phyloP scores from a whole-genome alignment of 2,888 invertebrate species.

The Trissolcus brochymenae region DNA sequence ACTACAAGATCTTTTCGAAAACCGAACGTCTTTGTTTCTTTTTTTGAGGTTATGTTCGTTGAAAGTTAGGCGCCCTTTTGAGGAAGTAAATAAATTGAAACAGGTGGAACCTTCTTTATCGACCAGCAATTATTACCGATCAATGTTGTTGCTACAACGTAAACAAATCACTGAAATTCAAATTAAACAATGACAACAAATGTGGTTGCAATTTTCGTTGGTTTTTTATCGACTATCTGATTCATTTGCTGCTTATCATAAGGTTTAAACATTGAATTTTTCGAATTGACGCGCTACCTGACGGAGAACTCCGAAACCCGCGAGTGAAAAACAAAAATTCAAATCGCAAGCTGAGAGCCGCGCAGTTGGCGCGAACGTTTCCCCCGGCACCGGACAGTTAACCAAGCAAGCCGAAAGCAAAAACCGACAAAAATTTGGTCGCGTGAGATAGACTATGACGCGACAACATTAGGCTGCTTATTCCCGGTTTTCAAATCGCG shows the following conservation, averaged over 20 bases:
- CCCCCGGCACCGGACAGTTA: conserved; percentile 10
- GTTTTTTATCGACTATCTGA: neutral
- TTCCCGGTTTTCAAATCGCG: conserved; percentile 30
- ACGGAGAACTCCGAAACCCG: neutral
- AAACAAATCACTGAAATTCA: neutral
- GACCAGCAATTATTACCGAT: neutral
- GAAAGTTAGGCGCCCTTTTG: too few relatives aligned
- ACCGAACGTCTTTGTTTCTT: conserved; percentile 1
- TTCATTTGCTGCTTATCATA: neutral
- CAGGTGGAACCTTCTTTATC: too few relatives aligned
- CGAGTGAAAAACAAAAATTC: conserved; percentile 4
- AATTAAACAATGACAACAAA: neutral
- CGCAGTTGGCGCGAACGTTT: conserved; percentile 35
- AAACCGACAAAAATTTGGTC: conserved; percentile 33
- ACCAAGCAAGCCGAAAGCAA: conserved; percentile 28
- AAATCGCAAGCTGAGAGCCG: neutral
- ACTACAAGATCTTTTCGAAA: neutral
- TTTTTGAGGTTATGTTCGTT: neutral
- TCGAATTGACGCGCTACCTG: neutral
- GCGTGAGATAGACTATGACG: conserved; percentile 26
- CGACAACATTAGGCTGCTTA: conserved; percentile 13
- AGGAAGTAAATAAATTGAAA: too few relatives aligned
- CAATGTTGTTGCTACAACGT: neutral
- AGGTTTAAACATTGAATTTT: neutral
- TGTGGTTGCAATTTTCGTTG: too few relatives aligned